Evolutionary conservation across 2,797 vertebrate genomes (phyloP).

Genomic region (Orientallactaga sibirica): DNA sequence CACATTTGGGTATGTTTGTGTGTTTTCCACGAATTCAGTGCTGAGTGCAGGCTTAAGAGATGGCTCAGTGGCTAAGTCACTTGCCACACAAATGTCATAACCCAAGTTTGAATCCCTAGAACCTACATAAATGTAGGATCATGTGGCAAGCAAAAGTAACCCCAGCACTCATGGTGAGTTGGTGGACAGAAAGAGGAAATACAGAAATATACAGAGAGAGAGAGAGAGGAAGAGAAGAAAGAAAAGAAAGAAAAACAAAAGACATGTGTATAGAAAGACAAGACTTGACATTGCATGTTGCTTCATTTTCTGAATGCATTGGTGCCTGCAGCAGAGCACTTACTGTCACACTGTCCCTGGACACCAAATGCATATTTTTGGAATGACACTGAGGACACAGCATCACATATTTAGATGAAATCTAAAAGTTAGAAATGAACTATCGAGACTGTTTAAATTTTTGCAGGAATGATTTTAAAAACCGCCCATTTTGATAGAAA

Average conservation of each 20-base stretch:
- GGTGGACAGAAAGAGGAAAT: no score
- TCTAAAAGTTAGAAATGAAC: slow-evolving; percentile 45
- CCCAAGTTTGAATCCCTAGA: no score
- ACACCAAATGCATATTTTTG: slow-evolving; percentile 39
- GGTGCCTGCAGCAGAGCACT: background rate
- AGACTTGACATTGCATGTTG: background rate
- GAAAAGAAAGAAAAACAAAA: rapidly evolving
- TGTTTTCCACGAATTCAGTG: no score
- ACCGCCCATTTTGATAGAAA: slow-evolving; percentile 38
- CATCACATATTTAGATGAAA: background rate
- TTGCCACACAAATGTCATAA: no score
- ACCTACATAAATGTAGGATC: no score
- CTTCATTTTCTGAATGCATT: slow-evolving; percentile 22
- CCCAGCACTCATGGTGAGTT: no score
- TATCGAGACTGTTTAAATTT: slow-evolving; percentile 46
- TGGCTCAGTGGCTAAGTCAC: no score
- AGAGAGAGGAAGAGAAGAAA: background rate
- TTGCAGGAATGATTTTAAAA: slow-evolving; percentile 44
- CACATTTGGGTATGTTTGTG: no score
- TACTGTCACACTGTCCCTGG: slow-evolving; percentile 50
- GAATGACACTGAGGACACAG: background rate
- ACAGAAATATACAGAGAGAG: background rate
- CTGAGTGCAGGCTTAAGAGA: no score
- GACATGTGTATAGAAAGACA: rapidly evolving
- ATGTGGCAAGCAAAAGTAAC: no score